Evolutionary conservation across 2,113 vertebrate species (phyloP).

Genomic region (Poeciliopsis turrubarensis): DNA sequence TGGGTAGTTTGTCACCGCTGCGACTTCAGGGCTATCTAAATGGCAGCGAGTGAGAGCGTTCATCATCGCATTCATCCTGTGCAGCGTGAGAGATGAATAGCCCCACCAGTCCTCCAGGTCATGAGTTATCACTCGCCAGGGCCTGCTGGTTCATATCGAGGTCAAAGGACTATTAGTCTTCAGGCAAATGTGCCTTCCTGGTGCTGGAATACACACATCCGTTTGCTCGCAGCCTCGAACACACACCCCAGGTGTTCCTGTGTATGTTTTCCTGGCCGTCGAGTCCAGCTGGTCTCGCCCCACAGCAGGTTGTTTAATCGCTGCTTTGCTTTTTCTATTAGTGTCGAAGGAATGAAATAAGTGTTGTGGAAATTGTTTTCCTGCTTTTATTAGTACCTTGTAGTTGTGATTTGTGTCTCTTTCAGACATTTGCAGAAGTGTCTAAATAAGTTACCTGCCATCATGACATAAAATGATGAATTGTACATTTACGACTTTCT

Average conservation of each 20-base stretch:
- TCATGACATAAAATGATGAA: no score
- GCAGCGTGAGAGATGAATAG: conserved; percentile 65
- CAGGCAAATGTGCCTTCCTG: conserved; percentile 42
- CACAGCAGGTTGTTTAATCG: neutral
- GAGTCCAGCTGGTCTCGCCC: neutral
- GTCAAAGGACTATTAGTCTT: conserved; percentile 72
- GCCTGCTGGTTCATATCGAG: conserved; percentile 63
- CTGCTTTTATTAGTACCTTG: neutral
- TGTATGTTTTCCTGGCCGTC: neutral
- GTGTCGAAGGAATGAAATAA: neutral
- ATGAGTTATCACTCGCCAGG: conserved; percentile 69
- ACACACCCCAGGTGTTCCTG: conserved; percentile 11
- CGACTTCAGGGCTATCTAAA: conserved; percentile 78
- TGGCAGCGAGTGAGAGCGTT: conserved; percentile 58
- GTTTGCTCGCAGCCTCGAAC: neutral
- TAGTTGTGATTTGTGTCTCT: neutral
- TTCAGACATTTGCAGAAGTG: neutral
- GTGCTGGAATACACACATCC: conserved; percentile 9
- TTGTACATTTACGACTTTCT: no score
- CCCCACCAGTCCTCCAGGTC: conserved; percentile 58
- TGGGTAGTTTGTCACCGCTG: conserved; percentile 67
- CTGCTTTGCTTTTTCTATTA: neutral
- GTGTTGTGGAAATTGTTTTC: neutral
- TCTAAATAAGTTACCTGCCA: neutral
- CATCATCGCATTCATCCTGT: conserved; percentile 72